Conservation (phyloP, 2,888 invertebrate species). For the Agonopterix subpropinquella region DNA sequence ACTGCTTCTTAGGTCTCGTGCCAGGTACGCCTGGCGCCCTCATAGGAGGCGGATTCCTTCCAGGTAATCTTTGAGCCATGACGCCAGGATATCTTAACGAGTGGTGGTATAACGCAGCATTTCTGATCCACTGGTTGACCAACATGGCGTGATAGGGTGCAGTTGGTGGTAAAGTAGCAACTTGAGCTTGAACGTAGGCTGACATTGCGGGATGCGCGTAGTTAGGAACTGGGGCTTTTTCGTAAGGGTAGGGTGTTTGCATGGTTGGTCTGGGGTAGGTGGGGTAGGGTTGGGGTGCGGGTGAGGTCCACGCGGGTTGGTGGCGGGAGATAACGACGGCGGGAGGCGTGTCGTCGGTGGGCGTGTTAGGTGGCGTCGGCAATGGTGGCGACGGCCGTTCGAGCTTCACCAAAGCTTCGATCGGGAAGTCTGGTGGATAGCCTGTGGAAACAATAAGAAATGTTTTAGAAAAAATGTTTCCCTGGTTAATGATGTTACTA, state of each 20-base stretch:
- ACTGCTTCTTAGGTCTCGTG: conserved; percentile 86
- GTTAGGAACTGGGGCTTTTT: conserved; percentile 47
- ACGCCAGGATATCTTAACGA: conserved; percentile 64
- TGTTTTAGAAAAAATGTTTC: conserved; percentile 10
- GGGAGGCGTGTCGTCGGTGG: conserved; percentile 77
- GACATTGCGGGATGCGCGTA: conserved; percentile 60
- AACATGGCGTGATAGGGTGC: conserved; percentile 76
- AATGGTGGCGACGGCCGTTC: conserved; percentile 78
- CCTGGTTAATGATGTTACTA: neutral
- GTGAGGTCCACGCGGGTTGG: conserved; percentile 52
- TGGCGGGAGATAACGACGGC: conserved; percentile 63
- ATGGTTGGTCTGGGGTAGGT: conserved; percentile 51
- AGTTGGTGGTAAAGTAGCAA: conserved; percentile 58
- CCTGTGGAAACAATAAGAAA: conserved; percentile 44
- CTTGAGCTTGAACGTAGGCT: conserved; percentile 66
- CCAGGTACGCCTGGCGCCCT: conserved; percentile 75
- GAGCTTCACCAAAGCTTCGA: conserved; percentile 75
- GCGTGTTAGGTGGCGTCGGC: conserved; percentile 84
- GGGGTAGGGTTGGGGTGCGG: conserved; percentile 47
- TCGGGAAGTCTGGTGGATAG: conserved; percentile 76
- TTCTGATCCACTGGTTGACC: conserved; percentile 85
- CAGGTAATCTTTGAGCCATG: conserved; percentile 68
- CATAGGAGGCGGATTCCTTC: conserved; percentile 71
- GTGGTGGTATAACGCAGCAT: conserved; percentile 81
- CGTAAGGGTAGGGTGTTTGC: conserved; percentile 58